Evolutionary conservation across 2,797 vertebrate genomes (phyloP), one percentile per base, ranked within the genome.

Genomic region (Phylloscopus collybita): DNA sequence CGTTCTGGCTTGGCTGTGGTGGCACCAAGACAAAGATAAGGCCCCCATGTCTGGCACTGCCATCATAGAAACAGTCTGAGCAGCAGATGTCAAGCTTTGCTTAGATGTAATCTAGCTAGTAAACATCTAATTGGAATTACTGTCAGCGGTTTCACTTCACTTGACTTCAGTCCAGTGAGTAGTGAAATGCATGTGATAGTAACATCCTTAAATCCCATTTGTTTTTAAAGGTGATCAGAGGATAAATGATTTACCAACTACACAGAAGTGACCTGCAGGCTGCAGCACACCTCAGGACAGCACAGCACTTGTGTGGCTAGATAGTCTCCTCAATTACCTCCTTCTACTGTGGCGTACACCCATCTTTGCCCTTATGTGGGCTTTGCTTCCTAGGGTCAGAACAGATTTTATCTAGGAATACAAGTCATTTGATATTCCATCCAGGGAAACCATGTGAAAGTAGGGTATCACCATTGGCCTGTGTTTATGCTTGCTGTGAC

Each of bases 301-400:
- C 32, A 5, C 34, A 59, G 50, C 6, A 2, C 53, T 50, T 64
- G 23, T 57, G 65, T 71, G 80, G 45, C n/a, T 23, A n/a, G 30
- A n/a, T 32, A 27, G 30, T 27, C 40, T 75, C 38, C 65, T 86
- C 44, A 49, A 0, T 38, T 56, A 17, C 16, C 21, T 22, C 13
- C 51, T 86, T 1, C 38, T 57, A 2, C 51, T 50, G 51, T 0
- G 1, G 45, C 51, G 3, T 3, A n/a, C 7, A 10, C 13, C 30
- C 14, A 7, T 29, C 45, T 57, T 53, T 57, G 53, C 45, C 32
- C 36, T 75, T 50, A 12, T 0, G 10, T 30, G 59, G 42, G 5
- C 22, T 65, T 75, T 44, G 11, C 22, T 93, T 83, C 38, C 4
- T 25, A 57, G 70, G 15, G 53, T 57, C 53, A 61, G 72, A 42